Evolutionary conservation across 2,888 invertebrate genomes (phyloP).

Genomic region (Drosophila prolongata): DNA sequence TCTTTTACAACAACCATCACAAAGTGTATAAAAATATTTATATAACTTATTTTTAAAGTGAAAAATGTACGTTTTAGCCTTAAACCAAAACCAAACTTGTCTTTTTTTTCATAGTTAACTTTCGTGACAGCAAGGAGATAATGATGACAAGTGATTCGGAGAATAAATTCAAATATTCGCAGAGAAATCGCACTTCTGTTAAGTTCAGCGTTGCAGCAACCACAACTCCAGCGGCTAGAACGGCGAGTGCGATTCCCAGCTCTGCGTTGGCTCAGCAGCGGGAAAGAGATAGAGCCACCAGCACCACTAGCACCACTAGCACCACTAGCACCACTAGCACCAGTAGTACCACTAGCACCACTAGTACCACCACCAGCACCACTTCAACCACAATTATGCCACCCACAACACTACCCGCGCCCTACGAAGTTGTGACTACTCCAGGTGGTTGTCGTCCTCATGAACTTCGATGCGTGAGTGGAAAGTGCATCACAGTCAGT

Average conservation of each 20-base stretch:
- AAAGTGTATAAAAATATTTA: too few species aligned
- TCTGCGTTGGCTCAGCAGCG: constrained; percentile 59
- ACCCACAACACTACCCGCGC: constrained; percentile 13
- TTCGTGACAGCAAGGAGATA: constrained; percentile 87
- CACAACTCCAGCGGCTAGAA: constrained; percentile 67
- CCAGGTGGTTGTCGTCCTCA: constrained; percentile 82
- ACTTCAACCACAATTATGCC: constrained; percentile 7
- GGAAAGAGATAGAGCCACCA: constrained; percentile 47
- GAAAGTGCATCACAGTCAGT: constrained; percentile 87
- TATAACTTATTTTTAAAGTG: too few species aligned
- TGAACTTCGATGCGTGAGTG: constrained; percentile 88
- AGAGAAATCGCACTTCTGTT: constrained; percentile 70
- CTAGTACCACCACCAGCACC: constrained; percentile 1
- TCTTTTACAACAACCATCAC: too few species aligned
- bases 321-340: constrained; percentile 5
- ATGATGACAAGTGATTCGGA: constrained; percentile 87
- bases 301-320: constrained; percentile 1
- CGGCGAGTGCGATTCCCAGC: constrained; percentile 67
- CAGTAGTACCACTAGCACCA: background rate
- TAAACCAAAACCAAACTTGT: too few species aligned
- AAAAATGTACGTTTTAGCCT: too few species aligned
- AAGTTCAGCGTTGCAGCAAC: constrained; percentile 60
- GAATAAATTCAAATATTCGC: constrained; percentile 83
- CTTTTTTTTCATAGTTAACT: constrained; percentile 83
- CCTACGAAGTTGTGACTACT: constrained; percentile 31